Conservation (phyloP, 2,797 vertebrate genomes). For the Pagetopsis macropterus region DNA sequence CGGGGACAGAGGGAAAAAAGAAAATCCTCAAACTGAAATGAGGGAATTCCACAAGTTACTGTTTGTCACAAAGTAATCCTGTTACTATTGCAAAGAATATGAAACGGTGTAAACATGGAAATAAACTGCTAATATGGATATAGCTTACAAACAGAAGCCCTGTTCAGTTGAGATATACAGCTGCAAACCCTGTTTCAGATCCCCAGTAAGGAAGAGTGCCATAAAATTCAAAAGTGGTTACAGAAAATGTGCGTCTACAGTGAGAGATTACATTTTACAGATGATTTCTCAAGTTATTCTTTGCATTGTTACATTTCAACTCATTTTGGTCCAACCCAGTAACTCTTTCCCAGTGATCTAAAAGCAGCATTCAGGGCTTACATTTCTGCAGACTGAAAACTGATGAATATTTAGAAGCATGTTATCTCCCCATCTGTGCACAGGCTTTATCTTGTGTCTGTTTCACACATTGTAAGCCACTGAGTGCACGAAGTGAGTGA, state of each 20-base stretch:
- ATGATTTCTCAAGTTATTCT: conserved; percentile 58
- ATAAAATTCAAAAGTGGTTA: conserved; percentile 66
- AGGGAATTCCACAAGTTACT: conserved; percentile 87
- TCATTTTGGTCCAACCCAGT: conserved; percentile 32
- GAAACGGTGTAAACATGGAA: conserved; percentile 84
- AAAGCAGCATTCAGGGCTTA: conserved; percentile 44
- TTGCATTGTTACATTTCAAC: conserved; percentile 48
- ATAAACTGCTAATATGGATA: conserved; percentile 80
- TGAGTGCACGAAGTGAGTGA: conserved; percentile 67
- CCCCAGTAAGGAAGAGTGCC: conserved; percentile 58
- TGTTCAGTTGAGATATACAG: conserved; percentile 76
- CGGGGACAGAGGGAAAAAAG: conserved; percentile 60
- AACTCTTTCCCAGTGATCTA: conserved; percentile 47
- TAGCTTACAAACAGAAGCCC: conserved; percentile 73
- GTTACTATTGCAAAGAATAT: conserved; percentile 84
- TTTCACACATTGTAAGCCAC: conserved; percentile 69
- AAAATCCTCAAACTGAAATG: conserved; percentile 83
- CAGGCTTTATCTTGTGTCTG: conserved; percentile 71
- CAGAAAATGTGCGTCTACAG: conserved; percentile 61
- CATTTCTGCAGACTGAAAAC: conserved; percentile 52
- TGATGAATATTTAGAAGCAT: conserved; percentile 72
- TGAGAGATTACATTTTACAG: conserved; percentile 66
- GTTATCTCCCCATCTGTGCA: conserved; percentile 76
- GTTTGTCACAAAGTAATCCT: conserved; percentile 88
- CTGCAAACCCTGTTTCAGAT: conserved; percentile 63